phyloP scores from a whole-genome alignment of 2,113 vertebrate species.

The Zootoca vivipara region DNA sequence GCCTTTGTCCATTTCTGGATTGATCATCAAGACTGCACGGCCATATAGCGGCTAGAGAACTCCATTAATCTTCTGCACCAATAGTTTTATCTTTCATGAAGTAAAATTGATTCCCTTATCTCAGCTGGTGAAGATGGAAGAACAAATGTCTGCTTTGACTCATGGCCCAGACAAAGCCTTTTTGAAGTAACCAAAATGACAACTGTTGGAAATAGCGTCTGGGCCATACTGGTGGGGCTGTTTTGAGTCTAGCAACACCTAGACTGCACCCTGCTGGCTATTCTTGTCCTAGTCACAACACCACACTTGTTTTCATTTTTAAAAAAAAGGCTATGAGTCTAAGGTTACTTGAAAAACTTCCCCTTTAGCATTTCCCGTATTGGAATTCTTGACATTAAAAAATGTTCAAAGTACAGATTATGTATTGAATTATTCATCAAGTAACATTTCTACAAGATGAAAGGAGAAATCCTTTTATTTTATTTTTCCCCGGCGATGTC shows the following conservation, averaged over 20 bases:
- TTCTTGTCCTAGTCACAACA: too few relatives aligned
- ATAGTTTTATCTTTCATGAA: conserved; percentile 51
- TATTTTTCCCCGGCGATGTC: conserved; percentile 6
- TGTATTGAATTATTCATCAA: conserved; percentile 24
- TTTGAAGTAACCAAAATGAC: conserved; percentile 10
- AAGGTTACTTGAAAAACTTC: conserved; percentile 8
- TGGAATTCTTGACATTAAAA: conserved; percentile 28
- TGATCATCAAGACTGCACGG: conserved; percentile 24
- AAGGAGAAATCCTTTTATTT: conserved; percentile 37
- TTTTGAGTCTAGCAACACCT: background rate
- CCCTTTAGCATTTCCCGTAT: background rate
- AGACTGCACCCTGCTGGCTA: background rate
- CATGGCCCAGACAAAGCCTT: conserved; percentile 26
- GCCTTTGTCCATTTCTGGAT: conserved; percentile 55
- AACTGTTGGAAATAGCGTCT: background rate
- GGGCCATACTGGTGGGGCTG: background rate
- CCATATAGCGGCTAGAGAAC: conserved; percentile 35
- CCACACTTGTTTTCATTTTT: background rate
- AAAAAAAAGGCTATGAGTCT: background rate
- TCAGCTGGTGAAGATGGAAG: conserved; percentile 32
- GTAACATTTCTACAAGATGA: background rate
- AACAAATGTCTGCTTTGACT: conserved; percentile 41
- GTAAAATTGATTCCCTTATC: conserved; percentile 58
- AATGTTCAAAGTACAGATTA: background rate
- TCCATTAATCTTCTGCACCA: conserved; percentile 55